Evolutionary conservation across 2,113 vertebrate genomes (phyloP).

Genomic region (Chionodraco myersi): DNA sequence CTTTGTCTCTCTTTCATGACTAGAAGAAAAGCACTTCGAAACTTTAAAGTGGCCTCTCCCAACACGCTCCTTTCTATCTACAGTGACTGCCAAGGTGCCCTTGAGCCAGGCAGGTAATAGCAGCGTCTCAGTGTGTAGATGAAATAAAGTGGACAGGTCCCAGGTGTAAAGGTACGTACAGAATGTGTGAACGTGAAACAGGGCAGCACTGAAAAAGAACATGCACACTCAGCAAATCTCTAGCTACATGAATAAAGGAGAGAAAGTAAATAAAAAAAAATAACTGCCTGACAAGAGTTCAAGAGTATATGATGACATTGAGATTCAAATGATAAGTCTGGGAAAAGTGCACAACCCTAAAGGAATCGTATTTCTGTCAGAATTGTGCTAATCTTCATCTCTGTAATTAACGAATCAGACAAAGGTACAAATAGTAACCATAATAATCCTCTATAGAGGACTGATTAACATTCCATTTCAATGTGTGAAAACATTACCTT

Average conservation of each 20-base stretch:
- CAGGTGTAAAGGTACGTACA: conserved; percentile 47
- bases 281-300: not conserved
- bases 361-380: too few relatives aligned
- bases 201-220: conserved; percentile 46
- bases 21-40: not conserved
- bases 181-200: conserved; percentile 38
- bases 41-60: conserved; percentile 25
- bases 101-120: conserved; percentile 38
- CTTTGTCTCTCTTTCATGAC: too few relatives aligned
- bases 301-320: not conserved
- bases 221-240: conserved; percentile 55
- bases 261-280: not conserved
- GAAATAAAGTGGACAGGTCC: conserved; percentile 25
- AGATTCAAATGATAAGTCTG: too few relatives aligned
- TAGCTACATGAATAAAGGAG: conserved; percentile 11
- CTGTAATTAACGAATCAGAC: too few relatives aligned
- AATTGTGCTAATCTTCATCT: too few relatives aligned
- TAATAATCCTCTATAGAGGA: too few relatives aligned
- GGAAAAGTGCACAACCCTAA: not conserved
- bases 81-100: conserved; percentile 16
- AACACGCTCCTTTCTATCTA: not conserved
- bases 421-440: too few relatives aligned
- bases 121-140: conserved; percentile 24
- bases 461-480: too few relatives aligned
- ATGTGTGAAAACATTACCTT: too few relatives aligned